A percentile compares a stretch with the other conserved stretches of the same genome.
phyloP scores from a whole-genome alignment of 2,888 invertebrate species.

The Nemotelus pantherinus region DNA sequence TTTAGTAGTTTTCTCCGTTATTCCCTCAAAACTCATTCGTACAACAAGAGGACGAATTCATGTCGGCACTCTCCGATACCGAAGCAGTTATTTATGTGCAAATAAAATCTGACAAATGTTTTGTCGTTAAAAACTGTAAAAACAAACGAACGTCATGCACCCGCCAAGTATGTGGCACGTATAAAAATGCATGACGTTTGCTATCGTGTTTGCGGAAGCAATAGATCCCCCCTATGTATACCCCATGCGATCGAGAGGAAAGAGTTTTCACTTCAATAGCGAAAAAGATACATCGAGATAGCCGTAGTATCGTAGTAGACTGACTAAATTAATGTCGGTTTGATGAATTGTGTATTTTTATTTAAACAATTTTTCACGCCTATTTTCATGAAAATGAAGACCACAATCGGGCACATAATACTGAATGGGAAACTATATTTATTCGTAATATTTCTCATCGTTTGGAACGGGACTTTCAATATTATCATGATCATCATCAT shows the following conservation, averaged over 20 bases:
- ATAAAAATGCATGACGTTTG: neutral
- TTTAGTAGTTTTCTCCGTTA: neutral
- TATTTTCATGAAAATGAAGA: constrained; percentile 24
- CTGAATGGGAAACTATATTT: constrained; percentile 8
- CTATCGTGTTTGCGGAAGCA: too few species aligned
- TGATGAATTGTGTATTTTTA: constrained; percentile 31
- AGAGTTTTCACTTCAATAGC: too few species aligned
- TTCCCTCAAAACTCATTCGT: neutral
- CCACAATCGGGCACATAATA: constrained; percentile 26
- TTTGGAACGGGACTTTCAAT: neutral
- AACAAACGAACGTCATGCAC: constrained; percentile 2
- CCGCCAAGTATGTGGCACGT: neutral
- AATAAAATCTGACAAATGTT: constrained; percentile 36
- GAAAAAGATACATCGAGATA: too few species aligned
- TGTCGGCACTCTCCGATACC: constrained; percentile 8
- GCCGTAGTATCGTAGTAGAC: neutral
- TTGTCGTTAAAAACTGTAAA: constrained; percentile 31
- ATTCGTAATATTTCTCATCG: constrained; percentile 13
- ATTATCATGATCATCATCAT: neutral
- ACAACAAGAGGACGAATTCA: neutral
- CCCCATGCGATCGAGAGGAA: too few species aligned
- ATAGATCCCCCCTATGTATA: too few species aligned
- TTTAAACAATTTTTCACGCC: constrained; percentile 28
- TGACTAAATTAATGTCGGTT: constrained; percentile 29
- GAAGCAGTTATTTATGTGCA: constrained; percentile 34